A percentile compares a stretch with the other conserved stretches of the same genome.
Conservation (phyloP, 53 echinoderm and acorn worm genomes). For the Echinometra lucunter region DNA sequence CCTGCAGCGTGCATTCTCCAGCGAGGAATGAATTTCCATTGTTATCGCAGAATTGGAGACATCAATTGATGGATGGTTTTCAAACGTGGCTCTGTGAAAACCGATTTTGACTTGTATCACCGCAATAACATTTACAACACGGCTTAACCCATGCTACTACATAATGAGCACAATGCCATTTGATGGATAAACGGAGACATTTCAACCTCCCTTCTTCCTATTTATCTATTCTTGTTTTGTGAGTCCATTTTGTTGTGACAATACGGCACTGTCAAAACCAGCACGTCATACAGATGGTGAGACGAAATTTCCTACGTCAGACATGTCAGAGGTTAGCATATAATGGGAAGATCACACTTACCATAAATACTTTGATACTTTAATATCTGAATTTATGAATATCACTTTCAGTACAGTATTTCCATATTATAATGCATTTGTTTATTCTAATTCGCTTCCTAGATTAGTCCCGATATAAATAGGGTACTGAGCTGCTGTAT, state of each 20-base stretch:
- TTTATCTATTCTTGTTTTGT: background rate
- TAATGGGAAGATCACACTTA: background rate
- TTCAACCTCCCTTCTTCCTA: background rate
- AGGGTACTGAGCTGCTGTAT: background rate
- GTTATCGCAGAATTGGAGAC: background rate
- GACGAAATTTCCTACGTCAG: background rate
- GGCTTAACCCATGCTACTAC: slow-evolving; percentile 48
- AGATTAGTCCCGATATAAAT: too few species aligned
- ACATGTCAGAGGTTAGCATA: background rate
- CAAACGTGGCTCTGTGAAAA: slow-evolving; percentile 30
- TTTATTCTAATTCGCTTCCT: background rate
- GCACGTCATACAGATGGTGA: background rate
- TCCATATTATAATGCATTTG: background rate
- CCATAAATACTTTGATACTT: background rate
- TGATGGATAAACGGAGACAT: slow-evolving; percentile 26
- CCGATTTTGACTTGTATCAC: slow-evolving; percentile 40
- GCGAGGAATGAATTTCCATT: background rate
- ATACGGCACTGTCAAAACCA: slow-evolving; percentile 7
- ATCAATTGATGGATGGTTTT: slow-evolving; percentile 44
- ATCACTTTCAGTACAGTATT: background rate
- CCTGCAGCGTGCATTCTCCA: background rate
- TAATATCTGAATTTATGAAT: background rate
- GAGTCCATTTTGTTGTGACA: slow-evolving; percentile 17
- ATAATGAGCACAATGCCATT: background rate
- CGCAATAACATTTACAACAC: slow-evolving; percentile 38